Evolutionary conservation across 2,797 vertebrate species (phyloP).

Genomic region (Anguilla pacifica): DNA sequence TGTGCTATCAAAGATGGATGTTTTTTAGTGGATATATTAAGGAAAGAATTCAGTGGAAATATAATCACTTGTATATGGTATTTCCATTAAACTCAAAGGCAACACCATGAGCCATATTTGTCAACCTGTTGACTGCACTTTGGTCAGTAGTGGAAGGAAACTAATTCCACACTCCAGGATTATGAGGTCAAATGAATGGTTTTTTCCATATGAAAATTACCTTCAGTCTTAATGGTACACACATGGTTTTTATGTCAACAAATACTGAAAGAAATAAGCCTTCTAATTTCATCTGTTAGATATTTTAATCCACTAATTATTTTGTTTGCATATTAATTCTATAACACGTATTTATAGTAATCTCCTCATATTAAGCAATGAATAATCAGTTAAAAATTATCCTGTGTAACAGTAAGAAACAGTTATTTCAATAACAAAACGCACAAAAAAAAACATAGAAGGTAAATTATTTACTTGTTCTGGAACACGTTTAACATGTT

Average conservation of each 20-base stretch:
- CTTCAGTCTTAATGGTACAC: neutral
- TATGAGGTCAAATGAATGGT: constrained; percentile 7
- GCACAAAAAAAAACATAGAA: neutral
- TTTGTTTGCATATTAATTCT: constrained; percentile 38
- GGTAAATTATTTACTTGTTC: neutral
- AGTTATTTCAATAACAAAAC: constrained; percentile 5
- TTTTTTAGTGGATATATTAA: neutral
- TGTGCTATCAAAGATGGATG: neutral
- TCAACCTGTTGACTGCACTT: neutral
- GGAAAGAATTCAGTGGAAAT: neutral
- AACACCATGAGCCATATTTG: neutral
- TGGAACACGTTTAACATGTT: neutral
- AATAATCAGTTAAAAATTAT: constrained; percentile 40
- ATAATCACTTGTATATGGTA: neutral
- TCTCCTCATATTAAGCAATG: constrained; percentile 44
- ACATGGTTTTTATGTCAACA: constrained; percentile 14
- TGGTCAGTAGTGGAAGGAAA: neutral
- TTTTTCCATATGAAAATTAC: neutral
- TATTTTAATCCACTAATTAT: constrained; percentile 32
- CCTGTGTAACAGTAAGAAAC: constrained; percentile 28
- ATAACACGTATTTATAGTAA: constrained; percentile 46
- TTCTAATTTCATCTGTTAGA: constrained; percentile 24
- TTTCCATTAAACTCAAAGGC: neutral
- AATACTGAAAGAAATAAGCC: constrained; percentile 22
- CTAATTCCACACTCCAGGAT: neutral